These are phyloP conservation scores for Melitaea athalia DNA, from an alignment of 2,888 invertebrate genomes.

Conservation along the genomic window DNA sequence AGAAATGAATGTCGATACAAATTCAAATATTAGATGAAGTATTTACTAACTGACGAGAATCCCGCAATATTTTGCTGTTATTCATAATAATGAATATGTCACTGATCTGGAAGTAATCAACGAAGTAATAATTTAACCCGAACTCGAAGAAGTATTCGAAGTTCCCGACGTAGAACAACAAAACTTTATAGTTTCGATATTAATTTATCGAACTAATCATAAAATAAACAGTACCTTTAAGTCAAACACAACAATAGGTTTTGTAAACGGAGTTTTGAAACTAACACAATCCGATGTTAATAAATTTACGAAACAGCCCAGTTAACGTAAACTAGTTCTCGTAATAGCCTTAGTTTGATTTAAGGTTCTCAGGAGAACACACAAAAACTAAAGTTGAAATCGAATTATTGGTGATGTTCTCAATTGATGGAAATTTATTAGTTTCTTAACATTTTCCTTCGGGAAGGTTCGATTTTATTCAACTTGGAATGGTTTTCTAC, in stretches of 20 bases:
- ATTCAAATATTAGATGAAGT: too few relatives aligned
- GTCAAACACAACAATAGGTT: conserved; percentile 33
- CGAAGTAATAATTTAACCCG: neutral
- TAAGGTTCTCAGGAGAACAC: conserved; percentile 27
- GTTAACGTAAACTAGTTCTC: conserved; percentile 34
- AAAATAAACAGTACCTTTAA: conserved; percentile 23
- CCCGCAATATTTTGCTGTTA: neutral
- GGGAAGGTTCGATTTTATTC: conserved; percentile 18
- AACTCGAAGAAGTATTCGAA: neutral
- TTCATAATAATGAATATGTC: neutral
- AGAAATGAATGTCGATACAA: too few relatives aligned
- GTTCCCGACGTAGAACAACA: conserved; percentile 6
- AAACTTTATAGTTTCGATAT: conserved; percentile 20
- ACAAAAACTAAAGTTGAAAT: conserved; percentile 38
- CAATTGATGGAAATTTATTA: conserved; percentile 36
- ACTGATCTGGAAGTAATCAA: conserved; percentile 4
- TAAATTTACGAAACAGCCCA: conserved; percentile 36
- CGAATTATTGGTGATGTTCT: conserved; percentile 38
- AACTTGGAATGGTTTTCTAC: conserved; percentile 18
- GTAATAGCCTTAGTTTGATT: conserved; percentile 41
- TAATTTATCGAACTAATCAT: conserved; percentile 17
- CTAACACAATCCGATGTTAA: conserved; percentile 35
- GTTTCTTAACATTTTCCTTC: conserved; percentile 29
- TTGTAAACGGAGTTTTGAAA: conserved; percentile 35
- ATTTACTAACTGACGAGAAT: too few relatives aligned